Base-by-base conservation (phyloP, 2,888 invertebrate species). In the Crioceris asparagi region DNA sequence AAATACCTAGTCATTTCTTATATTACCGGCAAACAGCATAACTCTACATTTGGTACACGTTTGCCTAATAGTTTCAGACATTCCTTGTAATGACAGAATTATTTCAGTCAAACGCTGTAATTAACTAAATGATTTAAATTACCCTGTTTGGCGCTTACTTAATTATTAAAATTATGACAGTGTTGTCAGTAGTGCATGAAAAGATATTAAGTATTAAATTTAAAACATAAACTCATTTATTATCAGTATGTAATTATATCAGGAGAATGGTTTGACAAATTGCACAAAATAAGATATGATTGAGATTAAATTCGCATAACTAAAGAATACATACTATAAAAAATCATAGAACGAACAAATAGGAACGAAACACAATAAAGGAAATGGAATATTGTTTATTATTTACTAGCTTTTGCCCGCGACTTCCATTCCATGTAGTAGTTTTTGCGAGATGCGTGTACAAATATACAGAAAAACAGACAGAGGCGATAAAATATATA, bases 291-390 rank as follows among this genome's bases (percentile, higher is more conserved):
- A 17, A 31, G 6, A 31, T 31, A 30, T 30, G 14, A 30, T 16
- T 30, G 10, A 12, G 17, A 31, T 25, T 4, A 25, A 25, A 25
- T 25, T n/a, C n/a, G 17, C 11, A 17, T 16, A 31, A 31, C 14
- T 31, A 4, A 31, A 31, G 31, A 17, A 31, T 31, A 31, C 31
- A 31, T 31, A 31, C 31, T 31, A 31, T 31, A 31, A 31, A 31
- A 31, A 31, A 17, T 7, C 17, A 25, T 25, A 25, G 25, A 25
- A 25, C 3, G 25, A 25, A 25, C 25, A 25, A 14, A 31, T 31
- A 31, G 31, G 31, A 31, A 31, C 31, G 17, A 31, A 31, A 31
- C 31, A 17, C 16, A 31, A 14, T 17, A 31, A 31, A 31, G 14
- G 17, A 31, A 31, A 31, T 14, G 31, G 17, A 31, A 31, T 31